Evolutionary conservation across 2,797 vertebrate species (phyloP).

Genomic region (Betta splendens): DNA sequence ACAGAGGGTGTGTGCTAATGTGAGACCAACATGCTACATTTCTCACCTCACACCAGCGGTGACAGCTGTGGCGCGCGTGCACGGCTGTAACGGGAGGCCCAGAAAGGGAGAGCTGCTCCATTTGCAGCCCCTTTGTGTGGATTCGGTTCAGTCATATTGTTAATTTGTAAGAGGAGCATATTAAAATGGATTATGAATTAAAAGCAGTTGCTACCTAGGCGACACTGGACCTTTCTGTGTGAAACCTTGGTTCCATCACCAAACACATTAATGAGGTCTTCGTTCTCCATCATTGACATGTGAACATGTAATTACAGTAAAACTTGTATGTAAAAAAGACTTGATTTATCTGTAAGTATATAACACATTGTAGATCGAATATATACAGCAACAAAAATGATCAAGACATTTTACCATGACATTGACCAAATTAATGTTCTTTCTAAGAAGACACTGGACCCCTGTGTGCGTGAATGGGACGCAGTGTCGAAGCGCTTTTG

Average conservation of each 20-base stretch:
- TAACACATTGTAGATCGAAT: too few relatives aligned
- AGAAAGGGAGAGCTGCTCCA: background rate
- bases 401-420: too few relatives aligned
- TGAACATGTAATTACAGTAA: too few relatives aligned
- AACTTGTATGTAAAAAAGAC: too few relatives aligned
- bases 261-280: conserved; percentile 54
- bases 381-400: too few relatives aligned
- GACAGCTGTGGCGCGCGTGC: conserved; percentile 21
- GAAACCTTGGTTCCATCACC: conserved; percentile 42
- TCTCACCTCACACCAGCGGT: conserved; percentile 32
- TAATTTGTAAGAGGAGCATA: conserved; percentile 11
- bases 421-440: too few relatives aligned
- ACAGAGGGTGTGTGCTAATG: conserved; percentile 44
- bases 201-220: too few relatives aligned
- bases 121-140: conserved; percentile 1
- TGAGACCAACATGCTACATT: conserved; percentile 53
- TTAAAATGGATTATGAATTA: conserved; percentile 45
- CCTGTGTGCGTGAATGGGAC: too few relatives aligned
- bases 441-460: too few relatives aligned
- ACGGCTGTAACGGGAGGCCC: background rate
- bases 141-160: conserved; percentile 7
- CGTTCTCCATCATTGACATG: conserved; percentile 30
- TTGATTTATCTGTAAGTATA: too few relatives aligned
- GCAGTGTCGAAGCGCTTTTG: too few relatives aligned
- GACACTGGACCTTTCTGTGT: too few relatives aligned